Percentiles rank a stretch among this genome's conserved stretches.
phyloP scores from a whole-genome alignment of 1,140 invertebrate species.

The Hylaeus anthracinus region DNA sequence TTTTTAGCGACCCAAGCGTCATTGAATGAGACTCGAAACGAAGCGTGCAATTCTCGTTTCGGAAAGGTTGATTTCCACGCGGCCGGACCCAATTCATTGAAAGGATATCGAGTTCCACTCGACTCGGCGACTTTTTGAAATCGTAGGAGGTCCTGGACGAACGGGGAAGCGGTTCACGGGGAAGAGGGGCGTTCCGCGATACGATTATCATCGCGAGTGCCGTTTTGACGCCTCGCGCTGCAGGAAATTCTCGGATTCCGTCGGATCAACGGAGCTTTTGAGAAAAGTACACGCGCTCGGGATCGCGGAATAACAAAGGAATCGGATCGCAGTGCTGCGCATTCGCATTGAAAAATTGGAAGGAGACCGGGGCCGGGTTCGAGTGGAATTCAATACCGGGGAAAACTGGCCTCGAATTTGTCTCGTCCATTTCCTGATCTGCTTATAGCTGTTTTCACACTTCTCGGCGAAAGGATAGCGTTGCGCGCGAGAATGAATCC shows the following conservation, averaged over 20 bases:
- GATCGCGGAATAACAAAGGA: slow-evolving; percentile 35
- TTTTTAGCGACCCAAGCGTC: no score
- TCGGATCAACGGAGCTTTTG: slow-evolving; percentile 11
- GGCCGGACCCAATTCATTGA: no score
- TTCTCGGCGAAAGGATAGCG: neutral
- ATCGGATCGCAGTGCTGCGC: slow-evolving; percentile 13
- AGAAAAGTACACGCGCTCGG: slow-evolving; percentile 9
- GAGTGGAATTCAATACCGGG: slow-evolving; percentile 36
- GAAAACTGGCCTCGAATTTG: slow-evolving; percentile 22
- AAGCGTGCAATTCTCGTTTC: no score
- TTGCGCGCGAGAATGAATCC: no score
- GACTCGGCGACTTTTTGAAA: neutral
- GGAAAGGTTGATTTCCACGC: no score
- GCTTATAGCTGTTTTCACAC: slow-evolving; percentile 14
- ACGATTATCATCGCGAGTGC: slow-evolving; percentile 40
- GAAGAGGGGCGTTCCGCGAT: neutral
- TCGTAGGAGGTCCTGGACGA: neutral
- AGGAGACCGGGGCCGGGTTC: neutral
- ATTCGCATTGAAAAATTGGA: slow-evolving; percentile 23
- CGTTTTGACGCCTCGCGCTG: slow-evolving; percentile 14
- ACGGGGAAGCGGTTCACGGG: neutral
- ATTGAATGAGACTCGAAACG: no score
- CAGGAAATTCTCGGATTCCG: slow-evolving; percentile 30
- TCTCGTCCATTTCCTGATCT: neutral
- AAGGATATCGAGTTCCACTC: no score